Base-by-base conservation (phyloP, 1,140 invertebrate species). In the Penaeus chinensis region DNA sequence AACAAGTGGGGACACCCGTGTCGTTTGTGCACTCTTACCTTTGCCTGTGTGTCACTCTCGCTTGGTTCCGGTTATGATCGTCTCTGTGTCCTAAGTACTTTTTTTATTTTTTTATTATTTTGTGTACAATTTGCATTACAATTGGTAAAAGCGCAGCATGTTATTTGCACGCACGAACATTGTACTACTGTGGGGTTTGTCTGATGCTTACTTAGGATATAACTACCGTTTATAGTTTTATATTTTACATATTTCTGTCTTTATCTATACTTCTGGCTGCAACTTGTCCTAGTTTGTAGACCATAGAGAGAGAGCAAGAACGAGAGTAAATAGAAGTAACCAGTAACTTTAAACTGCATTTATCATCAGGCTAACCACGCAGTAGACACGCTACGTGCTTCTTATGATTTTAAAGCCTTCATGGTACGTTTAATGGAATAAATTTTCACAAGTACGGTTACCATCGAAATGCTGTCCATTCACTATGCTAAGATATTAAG, bases 121-220 rank as follows among this genome's bases (percentile, higher is more conserved):
- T 87, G 71, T 87, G 85, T 87, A 71, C 78, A 87, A 87, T 87
- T 82, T 87, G 85, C 85, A 87, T 87, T 85, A 82, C 85, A 74
- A 71, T 63, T 87, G 80, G 69, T 82, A 62, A 74, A 87, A 87
- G 85, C 85, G 85, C 85, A 87, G 85, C 85, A 87, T 87, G 85
- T 82, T 77, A 84, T 76, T 78, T 87, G 85, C 85, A 87, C 85
- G 85, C 79, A 87, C 79, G 76, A 42, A 37, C 54, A 54, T 54
- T 54, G 80, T 87, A 63, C 78, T 77, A 54, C 47, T 87, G 85
- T 61, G 5, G 24, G 71, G 85, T 69, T 76, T 87, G 85, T 66
- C 85, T 87, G 85, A 60, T 32, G 32, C 20, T 54, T 24, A 62
- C 27, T 20, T 24, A 65, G 18, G 71, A 20, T 74, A 10, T 74